A percentile compares a stretch with the other conserved stretches of the same genome.
phyloP scores from a whole-genome alignment of 2,797 vertebrate species.

The Acanthurus lineatus region DNA sequence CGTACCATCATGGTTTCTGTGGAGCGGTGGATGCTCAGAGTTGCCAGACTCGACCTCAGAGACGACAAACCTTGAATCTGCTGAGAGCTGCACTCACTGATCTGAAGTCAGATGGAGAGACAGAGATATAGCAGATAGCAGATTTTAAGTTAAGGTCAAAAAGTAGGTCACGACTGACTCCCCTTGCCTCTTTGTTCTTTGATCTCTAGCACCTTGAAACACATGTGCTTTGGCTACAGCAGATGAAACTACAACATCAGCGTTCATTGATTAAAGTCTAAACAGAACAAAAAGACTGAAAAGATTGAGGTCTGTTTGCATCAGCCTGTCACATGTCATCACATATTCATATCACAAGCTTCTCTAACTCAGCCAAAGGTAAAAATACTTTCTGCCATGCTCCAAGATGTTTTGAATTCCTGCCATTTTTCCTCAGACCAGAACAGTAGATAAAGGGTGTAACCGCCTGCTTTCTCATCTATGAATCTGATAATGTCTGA shows the following conservation, averaged over 20 bases:
- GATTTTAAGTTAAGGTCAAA: background rate
- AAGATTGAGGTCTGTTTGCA: background rate
- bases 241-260: background rate
- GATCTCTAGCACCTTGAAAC: background rate
- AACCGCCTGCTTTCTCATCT: too few relatives aligned
- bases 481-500: too few relatives aligned
- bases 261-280: background rate
- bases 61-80: conserved; percentile 91
- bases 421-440: background rate
- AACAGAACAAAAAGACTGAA: background rate
- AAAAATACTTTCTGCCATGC: background rate
- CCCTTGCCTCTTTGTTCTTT: background rate
- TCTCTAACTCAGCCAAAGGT: background rate
- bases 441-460: background rate
- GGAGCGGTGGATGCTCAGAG: conserved; percentile 90
- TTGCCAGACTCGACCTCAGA: conserved; percentile 90
- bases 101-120: conserved; percentile 78
- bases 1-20: conserved; percentile 92
- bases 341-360: background rate
- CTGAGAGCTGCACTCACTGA: conserved; percentile 91
- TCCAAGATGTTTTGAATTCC: background rate
- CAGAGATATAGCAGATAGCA: background rate
- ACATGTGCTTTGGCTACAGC: background rate
- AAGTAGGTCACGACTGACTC: too few relatives aligned
- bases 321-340: background rate